Conservation (phyloP, 2,113 vertebrate species). For the Cyanistes caeruleus region DNA sequence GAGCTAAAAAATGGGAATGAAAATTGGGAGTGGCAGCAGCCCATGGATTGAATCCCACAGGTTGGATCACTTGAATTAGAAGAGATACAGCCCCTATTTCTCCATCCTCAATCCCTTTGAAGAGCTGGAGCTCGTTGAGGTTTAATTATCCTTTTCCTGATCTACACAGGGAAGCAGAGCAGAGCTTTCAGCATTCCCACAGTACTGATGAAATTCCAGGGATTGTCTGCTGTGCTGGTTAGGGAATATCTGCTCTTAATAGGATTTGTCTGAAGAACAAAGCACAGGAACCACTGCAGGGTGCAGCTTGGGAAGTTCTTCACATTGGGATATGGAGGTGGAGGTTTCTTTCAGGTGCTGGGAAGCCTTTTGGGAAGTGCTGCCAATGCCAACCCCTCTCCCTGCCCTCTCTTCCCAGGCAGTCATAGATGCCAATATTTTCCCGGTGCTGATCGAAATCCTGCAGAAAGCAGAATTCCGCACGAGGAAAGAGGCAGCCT, state of each 20-base stretch:
- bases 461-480: conserved; percentile 97
- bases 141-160: neutral
- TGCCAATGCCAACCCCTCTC: neutral
- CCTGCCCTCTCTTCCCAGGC: conserved; percentile 76
- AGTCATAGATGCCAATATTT: conserved; percentile 97
- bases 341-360: neutral
- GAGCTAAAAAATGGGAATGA: neutral
- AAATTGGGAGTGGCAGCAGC: neutral
- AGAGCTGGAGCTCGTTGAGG: neutral
- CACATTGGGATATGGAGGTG: neutral
- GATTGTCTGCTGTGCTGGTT: neutral
- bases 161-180: neutral
- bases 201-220: neutral
- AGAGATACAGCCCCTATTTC: neutral
- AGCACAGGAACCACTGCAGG: neutral
- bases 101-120: neutral
- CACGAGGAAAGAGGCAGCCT: conserved; percentile 96
- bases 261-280: neutral
- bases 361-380: neutral
- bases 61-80: neutral
- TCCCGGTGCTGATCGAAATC: conserved; percentile 96
- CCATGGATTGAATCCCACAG: neutral
- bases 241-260: accelerated
- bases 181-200: neutral
- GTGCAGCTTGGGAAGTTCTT: neutral